These are phyloP conservation scores for Leuciscus waleckii DNA, from an alignment of 2,797 vertebrate genomes.

Conservation along the genomic window DNA sequence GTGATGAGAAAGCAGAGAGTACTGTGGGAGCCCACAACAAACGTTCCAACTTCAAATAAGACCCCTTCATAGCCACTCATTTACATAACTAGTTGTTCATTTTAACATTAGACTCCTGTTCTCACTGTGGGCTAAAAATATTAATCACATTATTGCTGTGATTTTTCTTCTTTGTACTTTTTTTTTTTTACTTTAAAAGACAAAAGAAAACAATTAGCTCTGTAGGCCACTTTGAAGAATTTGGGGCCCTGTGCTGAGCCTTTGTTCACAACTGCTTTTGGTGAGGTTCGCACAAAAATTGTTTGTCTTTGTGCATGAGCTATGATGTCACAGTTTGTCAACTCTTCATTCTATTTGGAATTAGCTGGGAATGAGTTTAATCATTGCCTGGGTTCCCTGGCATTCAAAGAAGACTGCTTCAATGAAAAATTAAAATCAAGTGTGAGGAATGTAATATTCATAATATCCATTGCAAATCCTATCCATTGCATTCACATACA, in stretches of 20 bases:
- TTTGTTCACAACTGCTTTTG: constrained; percentile 62
- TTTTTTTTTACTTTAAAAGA: constrained; percentile 64
- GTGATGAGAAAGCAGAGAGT: constrained; percentile 78
- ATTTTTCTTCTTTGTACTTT: constrained; percentile 62
- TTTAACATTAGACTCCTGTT: constrained; percentile 73
- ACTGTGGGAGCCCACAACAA: constrained; percentile 79
- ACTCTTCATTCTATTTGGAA: constrained; percentile 63
- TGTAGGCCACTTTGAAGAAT: constrained; percentile 61
- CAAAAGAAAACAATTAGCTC: constrained; percentile 74
- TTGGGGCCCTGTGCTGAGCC: constrained; percentile 51
- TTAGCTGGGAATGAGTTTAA: constrained; percentile 34
- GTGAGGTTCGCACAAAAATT: constrained; percentile 52
- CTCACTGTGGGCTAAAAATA: constrained; percentile 66
- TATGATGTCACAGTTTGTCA: constrained; percentile 73
- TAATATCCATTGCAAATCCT: not conserved
- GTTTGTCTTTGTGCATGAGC: constrained; percentile 53
- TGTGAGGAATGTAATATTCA: not conserved
- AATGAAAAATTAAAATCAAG: not conserved
- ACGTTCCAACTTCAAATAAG: constrained; percentile 79
- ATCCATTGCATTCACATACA: not conserved
- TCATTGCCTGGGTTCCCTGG: not conserved
- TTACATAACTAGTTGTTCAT: constrained; percentile 76
- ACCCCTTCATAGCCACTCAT: constrained; percentile 73
- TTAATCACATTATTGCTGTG: constrained; percentile 67
- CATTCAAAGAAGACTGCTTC: not conserved